These are phyloP conservation scores for Eucidaris tribuloides DNA, from an alignment of 35 echinoderm and acorn worm genomes.

Conservation along the genomic window DNA sequence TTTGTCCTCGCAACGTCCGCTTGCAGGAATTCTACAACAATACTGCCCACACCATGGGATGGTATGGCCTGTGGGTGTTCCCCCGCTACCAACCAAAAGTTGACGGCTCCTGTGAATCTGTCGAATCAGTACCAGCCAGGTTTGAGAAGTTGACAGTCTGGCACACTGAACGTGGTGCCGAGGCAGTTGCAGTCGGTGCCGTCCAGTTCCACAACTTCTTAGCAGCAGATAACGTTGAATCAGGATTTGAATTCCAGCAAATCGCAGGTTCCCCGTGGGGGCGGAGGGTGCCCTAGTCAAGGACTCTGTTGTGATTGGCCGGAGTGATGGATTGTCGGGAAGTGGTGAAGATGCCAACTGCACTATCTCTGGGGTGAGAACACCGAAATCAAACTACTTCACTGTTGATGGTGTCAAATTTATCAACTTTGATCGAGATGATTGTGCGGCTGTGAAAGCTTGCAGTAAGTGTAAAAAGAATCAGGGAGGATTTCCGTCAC, in stretches of 20 bases:
- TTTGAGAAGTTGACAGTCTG: slow-evolving; percentile 46
- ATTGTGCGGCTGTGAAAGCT: slow-evolving; percentile 25
- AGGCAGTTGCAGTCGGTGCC: slow-evolving; percentile 46
- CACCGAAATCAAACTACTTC: slow-evolving; percentile 30
- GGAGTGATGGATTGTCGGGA: slow-evolving; percentile 19
- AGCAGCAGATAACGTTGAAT: slow-evolving; percentile 37
- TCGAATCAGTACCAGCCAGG: slow-evolving; percentile 24
- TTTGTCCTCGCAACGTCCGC: slow-evolving; percentile 56
- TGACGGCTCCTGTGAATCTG: slow-evolving; percentile 26
- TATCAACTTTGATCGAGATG: slow-evolving; percentile 67
- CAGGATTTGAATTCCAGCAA: slow-evolving; percentile 53
- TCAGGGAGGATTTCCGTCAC: slow-evolving; percentile 47
- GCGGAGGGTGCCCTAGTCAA: slow-evolving; percentile 50
- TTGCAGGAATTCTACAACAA: slow-evolving; percentile 65
- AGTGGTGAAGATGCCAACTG: background rate
- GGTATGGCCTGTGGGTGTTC: slow-evolving; percentile 79
- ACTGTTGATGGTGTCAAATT: slow-evolving; percentile 64
- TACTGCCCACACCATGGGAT: slow-evolving; percentile 57
- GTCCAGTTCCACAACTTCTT: slow-evolving; percentile 72
- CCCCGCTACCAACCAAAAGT: slow-evolving; percentile 42
- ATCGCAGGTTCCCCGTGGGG: slow-evolving; percentile 10
- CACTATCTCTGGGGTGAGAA: slow-evolving; percentile 35
- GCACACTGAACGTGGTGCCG: slow-evolving; percentile 69
- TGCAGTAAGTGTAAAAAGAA: slow-evolving; percentile 46
- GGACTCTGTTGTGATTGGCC: slow-evolving; percentile 52